Conservation (phyloP, 2,888 invertebrate species). For the Hemistola chrysoprasaria region DNA sequence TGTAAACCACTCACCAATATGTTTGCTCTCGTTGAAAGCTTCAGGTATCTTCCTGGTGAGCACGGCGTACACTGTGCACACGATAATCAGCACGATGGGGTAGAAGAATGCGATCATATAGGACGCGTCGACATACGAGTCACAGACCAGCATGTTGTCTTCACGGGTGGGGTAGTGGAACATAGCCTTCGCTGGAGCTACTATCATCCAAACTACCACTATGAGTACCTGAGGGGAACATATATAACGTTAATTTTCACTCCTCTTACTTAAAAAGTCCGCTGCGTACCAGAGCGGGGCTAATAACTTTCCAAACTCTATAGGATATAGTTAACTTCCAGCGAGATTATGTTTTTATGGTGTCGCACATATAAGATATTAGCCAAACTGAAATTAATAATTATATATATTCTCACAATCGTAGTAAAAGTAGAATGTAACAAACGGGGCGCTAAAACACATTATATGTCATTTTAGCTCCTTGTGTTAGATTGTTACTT, state of each 20-base stretch:
- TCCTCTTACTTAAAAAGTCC: too few relatives aligned
- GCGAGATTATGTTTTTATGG: too few relatives aligned
- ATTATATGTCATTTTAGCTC: too few relatives aligned
- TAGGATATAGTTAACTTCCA: too few relatives aligned
- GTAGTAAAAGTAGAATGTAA: too few relatives aligned
- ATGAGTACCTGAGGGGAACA: constrained; percentile 86
- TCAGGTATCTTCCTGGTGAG: constrained; percentile 98
- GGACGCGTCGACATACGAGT: constrained; percentile 94
- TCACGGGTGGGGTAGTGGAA: constrained; percentile 95
- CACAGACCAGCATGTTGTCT: constrained; percentile 96
- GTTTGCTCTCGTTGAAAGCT: constrained; percentile 99
- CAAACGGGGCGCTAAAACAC: too few relatives aligned
- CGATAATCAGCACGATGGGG: constrained; percentile 93
- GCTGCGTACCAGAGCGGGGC: too few relatives aligned
- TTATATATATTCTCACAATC: too few relatives aligned
- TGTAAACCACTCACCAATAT: constrained; percentile 89
- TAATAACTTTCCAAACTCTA: too few relatives aligned
- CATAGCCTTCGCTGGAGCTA: constrained; percentile 94
- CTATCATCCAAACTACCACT: constrained; percentile 95
- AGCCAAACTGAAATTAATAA: too few relatives aligned
- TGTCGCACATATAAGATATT: too few relatives aligned
- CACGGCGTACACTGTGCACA: constrained; percentile 98
- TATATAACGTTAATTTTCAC: not conserved
- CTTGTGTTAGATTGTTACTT: too few relatives aligned
- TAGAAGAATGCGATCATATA: constrained; percentile 97